phyloP scores from a whole-genome alignment of 2,888 invertebrate genomes.

The Elmis aenea region DNA sequence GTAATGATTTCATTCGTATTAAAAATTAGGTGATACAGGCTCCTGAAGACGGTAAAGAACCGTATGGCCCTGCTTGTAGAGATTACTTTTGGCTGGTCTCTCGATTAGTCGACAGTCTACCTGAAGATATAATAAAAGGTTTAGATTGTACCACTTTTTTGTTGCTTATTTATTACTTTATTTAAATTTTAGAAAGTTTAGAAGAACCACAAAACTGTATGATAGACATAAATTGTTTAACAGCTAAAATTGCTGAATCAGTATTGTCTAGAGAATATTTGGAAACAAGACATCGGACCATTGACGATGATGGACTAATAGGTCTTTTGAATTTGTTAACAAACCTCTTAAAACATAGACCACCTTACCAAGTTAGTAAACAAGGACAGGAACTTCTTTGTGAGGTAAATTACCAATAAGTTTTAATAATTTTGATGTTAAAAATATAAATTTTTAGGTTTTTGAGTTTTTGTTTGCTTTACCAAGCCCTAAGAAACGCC shows the following conservation, averaged over 20 bases:
- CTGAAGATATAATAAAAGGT: slow-evolving; percentile 73
- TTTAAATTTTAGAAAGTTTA: slow-evolving; percentile 53
- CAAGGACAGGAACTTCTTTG: slow-evolving; percentile 66
- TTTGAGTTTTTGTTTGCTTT: slow-evolving; percentile 88
- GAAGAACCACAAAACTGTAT: slow-evolving; percentile 53
- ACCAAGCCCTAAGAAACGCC: slow-evolving; percentile 77
- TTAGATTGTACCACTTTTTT: too few species aligned
- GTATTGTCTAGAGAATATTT: slow-evolving; percentile 74
- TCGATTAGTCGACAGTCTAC: slow-evolving; percentile 79
- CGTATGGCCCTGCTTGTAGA: slow-evolving; percentile 88
- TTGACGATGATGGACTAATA: slow-evolving; percentile 87
- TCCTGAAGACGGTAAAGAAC: slow-evolving; percentile 80
- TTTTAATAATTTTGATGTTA: slow-evolving; percentile 1
- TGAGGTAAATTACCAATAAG: slow-evolving; percentile 46
- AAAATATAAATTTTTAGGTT: slow-evolving; percentile 50
- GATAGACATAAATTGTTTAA: slow-evolving; percentile 64
- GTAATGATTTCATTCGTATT: too few species aligned
- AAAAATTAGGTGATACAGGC: slow-evolving; percentile 44
- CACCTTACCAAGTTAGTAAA: slow-evolving; percentile 76
- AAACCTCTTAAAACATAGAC: slow-evolving; percentile 84
- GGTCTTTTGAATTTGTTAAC: slow-evolving; percentile 81
- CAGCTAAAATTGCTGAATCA: slow-evolving; percentile 65
- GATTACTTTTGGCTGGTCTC: slow-evolving; percentile 94
- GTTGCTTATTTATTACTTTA: too few species aligned
- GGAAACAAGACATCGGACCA: slow-evolving; percentile 73